phyloP scores from a whole-genome alignment of 2,888 invertebrate genomes.

The Salticus scenicus region DNA sequence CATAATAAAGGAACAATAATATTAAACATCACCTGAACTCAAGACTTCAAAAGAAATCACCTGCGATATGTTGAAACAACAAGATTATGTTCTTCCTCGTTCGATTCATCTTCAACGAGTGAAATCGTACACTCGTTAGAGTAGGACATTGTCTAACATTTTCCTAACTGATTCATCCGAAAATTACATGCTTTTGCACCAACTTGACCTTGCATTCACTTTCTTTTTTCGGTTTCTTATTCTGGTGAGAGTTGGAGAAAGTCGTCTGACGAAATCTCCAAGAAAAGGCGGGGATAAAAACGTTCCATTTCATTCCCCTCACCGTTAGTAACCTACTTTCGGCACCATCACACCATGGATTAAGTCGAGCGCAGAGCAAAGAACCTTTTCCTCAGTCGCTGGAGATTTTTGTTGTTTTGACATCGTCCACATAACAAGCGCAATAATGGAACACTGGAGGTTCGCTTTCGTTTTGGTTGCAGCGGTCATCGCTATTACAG shows the following conservation, averaged over 20 bases:
- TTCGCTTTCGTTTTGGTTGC: slow-evolving; percentile 30
- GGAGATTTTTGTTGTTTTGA: slow-evolving; percentile 19
- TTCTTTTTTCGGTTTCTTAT: slow-evolving; percentile 10
- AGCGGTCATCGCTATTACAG: slow-evolving; percentile 30
- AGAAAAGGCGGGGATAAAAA: slow-evolving; percentile 46
- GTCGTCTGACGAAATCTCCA: slow-evolving; percentile 36
- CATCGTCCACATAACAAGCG: background rate
- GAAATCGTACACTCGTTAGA: no score
- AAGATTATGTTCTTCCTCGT: no score
- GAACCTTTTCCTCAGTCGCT: slow-evolving; percentile 22
- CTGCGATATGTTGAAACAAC: no score
- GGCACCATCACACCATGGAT: slow-evolving; percentile 1
- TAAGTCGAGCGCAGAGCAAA: background rate
- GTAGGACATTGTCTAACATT: background rate
- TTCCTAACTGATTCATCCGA: background rate
- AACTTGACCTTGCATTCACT: slow-evolving; percentile 56
- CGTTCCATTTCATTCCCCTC: slow-evolving; percentile 36
- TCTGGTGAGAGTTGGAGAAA: slow-evolving; percentile 4
- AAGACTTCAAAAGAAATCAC: no score
- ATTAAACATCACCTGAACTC: no score
- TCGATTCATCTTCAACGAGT: no score
- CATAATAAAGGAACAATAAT: no score
- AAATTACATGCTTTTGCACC: background rate
- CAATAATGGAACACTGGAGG: slow-evolving; percentile 53
- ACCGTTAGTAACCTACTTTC: slow-evolving; percentile 50